Conservation (phyloP, 2,888 invertebrate species). For the Pseudeuparius sepicola region DNA sequence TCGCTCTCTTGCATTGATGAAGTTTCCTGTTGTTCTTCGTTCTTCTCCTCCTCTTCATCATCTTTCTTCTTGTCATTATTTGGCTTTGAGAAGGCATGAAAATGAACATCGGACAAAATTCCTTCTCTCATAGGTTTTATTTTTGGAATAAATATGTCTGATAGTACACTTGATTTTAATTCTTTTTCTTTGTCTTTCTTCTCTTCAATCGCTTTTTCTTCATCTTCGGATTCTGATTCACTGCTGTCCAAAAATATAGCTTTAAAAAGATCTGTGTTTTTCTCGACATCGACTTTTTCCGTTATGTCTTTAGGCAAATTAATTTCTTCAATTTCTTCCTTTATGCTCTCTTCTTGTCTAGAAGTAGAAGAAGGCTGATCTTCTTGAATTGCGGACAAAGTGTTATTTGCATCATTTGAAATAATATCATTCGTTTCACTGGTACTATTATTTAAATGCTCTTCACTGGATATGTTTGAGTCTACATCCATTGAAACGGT, state of each 20-base stretch:
- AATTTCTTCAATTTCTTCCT: slow-evolving; percentile 14
- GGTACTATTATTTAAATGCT: no score
- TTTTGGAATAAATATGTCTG: slow-evolving; percentile 33
- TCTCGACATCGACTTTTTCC: slow-evolving; percentile 34
- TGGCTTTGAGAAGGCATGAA: slow-evolving; percentile 23
- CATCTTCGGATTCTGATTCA: slow-evolving; percentile 44
- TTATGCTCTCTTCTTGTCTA: slow-evolving; percentile 10
- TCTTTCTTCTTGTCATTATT: slow-evolving; percentile 9
- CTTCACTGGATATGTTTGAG: no score
- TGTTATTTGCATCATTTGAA: no score
- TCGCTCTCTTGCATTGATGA: slow-evolving; percentile 5
- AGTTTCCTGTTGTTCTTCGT: slow-evolving; percentile 9
- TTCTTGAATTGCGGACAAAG: no score
- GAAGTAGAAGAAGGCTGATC: no score
- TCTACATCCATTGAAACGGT: no score
- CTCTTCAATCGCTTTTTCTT: slow-evolving; percentile 29
- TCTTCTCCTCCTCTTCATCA: slow-evolving; percentile 4
- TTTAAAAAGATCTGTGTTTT: slow-evolving; percentile 74
- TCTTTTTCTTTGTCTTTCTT: slow-evolving; percentile 26
- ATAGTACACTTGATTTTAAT: slow-evolving; percentile 30
- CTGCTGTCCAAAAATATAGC: slow-evolving; percentile 80
- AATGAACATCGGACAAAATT: slow-evolving; percentile 34
- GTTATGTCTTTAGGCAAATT: slow-evolving; percentile 29
- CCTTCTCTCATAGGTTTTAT: slow-evolving; percentile 36
- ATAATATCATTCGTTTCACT: no score